Evolutionary conservation across 2,888 invertebrate species (phyloP), one percentile per base, ranked within the genome.

Genomic region (Bhutanitis thaidina): DNA sequence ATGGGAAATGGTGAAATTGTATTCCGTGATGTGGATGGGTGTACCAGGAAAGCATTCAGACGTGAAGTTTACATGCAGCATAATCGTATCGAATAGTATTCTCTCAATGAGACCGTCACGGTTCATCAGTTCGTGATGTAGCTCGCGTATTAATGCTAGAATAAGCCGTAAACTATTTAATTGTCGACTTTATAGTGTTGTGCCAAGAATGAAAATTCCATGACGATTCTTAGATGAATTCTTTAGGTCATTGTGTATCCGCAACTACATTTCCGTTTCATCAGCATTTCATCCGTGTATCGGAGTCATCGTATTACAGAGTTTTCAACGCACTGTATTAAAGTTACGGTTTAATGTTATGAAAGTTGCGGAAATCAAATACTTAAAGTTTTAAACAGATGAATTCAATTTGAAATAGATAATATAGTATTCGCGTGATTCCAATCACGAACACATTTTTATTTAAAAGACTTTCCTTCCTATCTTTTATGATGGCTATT

Each of bases 61-160:
- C 65, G 62, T 61, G 57, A 54, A 67, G 59, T 27, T 20, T 27
- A 53, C 65, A 59, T 56, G 65, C 52, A 59, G 59, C n/a, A 44
- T 34, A 43, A 38, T 47, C 56, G 65, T 71, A 74, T 71, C 62
- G 66, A 67, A 60, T 67, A 59, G 64, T 69, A 58, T 74, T 69
- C 64, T 65, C 66, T 67, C 61, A 66, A 65, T 61, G 53, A 56
- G 59, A 47, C 53, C 61, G 65, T 65, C 59, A 59, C 62, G 65
- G 71, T 64, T 69, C 68, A 68, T 40, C 56, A 55, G 30, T 37
- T 48, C 53, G 52, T 48, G 52, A 55, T 54, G 43, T 39, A 49
- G 43, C 13, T 45, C 27, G 25, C 48, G 30, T 14, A 47, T 41
- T 46, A 27, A 47, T 40, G 36, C 14, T 39, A 39, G 27, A 32